Percentiles rank a stretch among this genome's conserved stretches.
These are phyloP conservation scores for Conus ventricosus DNA, from an alignment of 1,140 invertebrate species.

Conservation along the genomic window DNA sequence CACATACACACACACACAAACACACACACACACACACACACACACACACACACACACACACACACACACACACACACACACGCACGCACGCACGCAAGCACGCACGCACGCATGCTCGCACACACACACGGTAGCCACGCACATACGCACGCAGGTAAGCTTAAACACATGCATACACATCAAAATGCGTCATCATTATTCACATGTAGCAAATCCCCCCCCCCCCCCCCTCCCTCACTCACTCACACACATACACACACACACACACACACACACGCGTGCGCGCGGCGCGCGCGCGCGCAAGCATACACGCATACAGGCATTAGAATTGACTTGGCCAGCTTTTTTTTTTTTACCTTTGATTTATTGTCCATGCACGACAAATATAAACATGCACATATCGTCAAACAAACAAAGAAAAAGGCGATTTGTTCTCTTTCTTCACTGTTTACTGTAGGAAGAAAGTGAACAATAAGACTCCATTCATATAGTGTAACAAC, in stretches of 20 bases:
- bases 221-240: no score
- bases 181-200: no score
- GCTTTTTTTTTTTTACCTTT: no score
- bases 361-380: no score
- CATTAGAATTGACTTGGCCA: not conserved
- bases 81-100: not conserved
- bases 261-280: not conserved
- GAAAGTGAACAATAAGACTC: no score
- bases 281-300: not conserved
- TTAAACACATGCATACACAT: not conserved
- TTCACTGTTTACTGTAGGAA: no score
- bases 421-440: no score
- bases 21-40: not conserved
- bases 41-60: slow-evolving; percentile 10
- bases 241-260: not conserved
- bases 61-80: not conserved
- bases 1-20: not conserved
- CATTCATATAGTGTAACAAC: no score
- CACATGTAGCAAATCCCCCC: no score
- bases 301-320: not conserved
- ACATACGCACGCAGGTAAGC: not conserved
- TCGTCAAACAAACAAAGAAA: no score
- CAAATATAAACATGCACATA: no score
- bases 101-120: not conserved
- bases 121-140: not conserved